These are phyloP conservation scores for Taeniopygia guttata DNA, from an alignment of 2,797 vertebrate genomes.

Conservation along the genomic window DNA sequence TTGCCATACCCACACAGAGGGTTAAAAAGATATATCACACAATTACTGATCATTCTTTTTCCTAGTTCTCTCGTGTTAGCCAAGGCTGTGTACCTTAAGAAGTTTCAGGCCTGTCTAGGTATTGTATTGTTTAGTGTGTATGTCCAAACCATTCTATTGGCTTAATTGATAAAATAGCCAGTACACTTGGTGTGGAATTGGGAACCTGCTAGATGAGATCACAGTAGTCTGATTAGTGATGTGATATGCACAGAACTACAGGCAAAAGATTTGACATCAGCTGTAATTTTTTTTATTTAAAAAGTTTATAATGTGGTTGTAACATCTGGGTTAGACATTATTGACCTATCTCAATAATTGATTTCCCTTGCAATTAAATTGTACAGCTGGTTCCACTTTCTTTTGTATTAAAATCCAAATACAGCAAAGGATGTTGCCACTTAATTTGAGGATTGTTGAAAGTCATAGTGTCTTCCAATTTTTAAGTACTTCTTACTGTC, in stretches of 20 bases:
- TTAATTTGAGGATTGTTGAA: neutral
- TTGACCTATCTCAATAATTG: neutral
- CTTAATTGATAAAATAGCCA: neutral
- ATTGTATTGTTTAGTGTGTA: neutral
- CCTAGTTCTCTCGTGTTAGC: neutral
- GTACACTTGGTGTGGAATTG: neutral
- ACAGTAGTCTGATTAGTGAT: neutral
- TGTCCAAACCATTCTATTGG: neutral
- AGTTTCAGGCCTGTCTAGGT: neutral
- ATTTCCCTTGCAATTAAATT: neutral
- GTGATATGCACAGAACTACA: neutral
- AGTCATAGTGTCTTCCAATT: neutral
- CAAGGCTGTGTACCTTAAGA: accelerated
- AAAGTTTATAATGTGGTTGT: neutral
- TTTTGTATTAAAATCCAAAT: neutral
- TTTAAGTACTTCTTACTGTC: neutral
- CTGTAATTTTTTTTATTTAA: neutral
- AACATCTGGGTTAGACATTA: neutral
- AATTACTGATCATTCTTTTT: neutral
- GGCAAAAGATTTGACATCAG: neutral
- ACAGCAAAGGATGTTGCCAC: neutral
- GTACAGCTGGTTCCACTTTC: neutral
- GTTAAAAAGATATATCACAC: neutral
- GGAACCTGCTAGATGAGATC: neutral
- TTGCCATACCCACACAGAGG: neutral